Percentiles rank a stretch among this genome's conserved stretches.
phyloP scores from a whole-genome alignment of 2,797 vertebrate genomes.

The Falco novaeseelandiae region DNA sequence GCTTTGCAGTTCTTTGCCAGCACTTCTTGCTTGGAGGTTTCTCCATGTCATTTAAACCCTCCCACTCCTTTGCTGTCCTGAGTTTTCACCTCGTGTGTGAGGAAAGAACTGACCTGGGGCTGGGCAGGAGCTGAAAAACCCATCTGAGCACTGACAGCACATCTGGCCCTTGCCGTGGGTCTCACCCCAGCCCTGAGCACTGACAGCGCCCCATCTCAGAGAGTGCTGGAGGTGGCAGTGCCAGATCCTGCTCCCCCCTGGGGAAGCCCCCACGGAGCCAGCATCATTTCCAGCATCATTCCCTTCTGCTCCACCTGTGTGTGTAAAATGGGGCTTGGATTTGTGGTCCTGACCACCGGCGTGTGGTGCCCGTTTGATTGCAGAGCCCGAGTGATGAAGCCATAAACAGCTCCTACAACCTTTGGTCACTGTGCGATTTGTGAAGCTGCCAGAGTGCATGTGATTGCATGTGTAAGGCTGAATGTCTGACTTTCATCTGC shows the following conservation, averaged over 20 bases:
- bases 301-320: not conserved
- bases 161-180: not conserved
- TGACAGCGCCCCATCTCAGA: rapidly evolving
- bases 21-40: not conserved
- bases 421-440: not conserved
- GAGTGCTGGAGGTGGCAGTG: not conserved
- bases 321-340: not conserved
- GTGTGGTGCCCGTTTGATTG: rapidly evolving
- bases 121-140: not conserved
- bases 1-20: not conserved
- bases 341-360: rapidly evolving
- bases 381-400: not conserved
- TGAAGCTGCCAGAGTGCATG: rapidly evolving
- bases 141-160: rapidly evolving
- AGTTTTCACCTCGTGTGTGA: rapidly evolving
- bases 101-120: not conserved
- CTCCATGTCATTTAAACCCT: not conserved
- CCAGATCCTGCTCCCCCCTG: not conserved
- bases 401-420: not conserved
- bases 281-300: rapidly evolving
- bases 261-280: rapidly evolving
- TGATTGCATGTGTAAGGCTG: not conserved
- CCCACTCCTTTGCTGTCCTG: not conserved
- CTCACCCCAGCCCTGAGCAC: rapidly evolving
- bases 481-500: not conserved